phyloP scores from a whole-genome alignment of 2,113 vertebrate genomes.

The Protobothrops mucrosquamatus region DNA sequence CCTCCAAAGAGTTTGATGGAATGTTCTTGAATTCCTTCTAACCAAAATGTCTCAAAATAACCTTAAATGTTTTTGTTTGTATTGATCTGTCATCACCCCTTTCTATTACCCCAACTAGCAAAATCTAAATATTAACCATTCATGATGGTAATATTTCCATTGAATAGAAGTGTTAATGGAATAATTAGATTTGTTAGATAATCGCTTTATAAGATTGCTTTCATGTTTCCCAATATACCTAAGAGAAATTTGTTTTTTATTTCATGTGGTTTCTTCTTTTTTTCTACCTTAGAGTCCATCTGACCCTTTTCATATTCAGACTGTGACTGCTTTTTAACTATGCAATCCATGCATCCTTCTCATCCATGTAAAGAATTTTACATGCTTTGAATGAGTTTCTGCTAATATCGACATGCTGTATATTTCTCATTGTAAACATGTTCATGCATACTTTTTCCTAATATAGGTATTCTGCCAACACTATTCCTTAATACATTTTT shows the following conservation, averaged over 20 bases:
- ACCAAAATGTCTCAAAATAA: background rate
- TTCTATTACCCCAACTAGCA: background rate
- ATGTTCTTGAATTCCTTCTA: background rate
- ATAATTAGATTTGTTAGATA: background rate
- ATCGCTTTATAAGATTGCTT: background rate
- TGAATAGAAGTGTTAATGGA: background rate
- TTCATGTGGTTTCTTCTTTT: background rate
- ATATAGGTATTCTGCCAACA: background rate
- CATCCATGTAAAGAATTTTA: background rate
- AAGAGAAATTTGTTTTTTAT: background rate
- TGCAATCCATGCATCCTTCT: background rate
- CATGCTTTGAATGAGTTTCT: background rate
- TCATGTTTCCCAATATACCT: background rate
- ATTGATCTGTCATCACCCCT: background rate
- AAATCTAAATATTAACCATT: background rate
- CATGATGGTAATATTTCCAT: too few relatives aligned
- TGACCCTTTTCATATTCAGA: background rate
- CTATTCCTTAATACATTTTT: background rate
- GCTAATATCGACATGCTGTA: background rate
- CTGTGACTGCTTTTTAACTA: background rate
- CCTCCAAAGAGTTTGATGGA: background rate
- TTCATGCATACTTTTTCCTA: background rate
- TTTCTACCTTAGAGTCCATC: background rate
- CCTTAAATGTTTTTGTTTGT: background rate
- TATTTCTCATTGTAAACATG: background rate